phyloP scores from a whole-genome alignment of 2,797 vertebrate genomes.

The Merluccius polli region DNA sequence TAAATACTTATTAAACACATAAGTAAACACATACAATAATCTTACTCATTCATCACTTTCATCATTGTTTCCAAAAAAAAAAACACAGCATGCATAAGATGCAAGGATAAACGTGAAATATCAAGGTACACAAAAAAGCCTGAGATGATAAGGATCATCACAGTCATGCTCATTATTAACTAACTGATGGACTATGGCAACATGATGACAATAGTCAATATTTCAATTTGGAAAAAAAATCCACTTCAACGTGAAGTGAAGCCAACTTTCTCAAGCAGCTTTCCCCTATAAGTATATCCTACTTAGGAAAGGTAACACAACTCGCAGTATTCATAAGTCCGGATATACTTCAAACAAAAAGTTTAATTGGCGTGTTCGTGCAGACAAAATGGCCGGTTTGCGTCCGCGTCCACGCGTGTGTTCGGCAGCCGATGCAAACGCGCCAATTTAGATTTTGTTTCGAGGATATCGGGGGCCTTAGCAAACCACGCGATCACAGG shows the following conservation, averaged over 20 bases:
- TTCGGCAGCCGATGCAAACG: background rate
- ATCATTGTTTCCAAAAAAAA: slow-evolving; percentile 9
- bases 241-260: slow-evolving; percentile 10
- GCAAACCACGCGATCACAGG: no score
- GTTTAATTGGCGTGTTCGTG: background rate
- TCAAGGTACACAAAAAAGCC: background rate
- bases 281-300: slow-evolving; percentile 1
- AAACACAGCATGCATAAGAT: slow-evolving; percentile 5
- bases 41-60: background rate
- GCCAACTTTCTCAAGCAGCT: slow-evolving; percentile 5
- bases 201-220: background rate
- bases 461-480: background rate
- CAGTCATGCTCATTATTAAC: background rate
- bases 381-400: no score
- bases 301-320: slow-evolving; percentile 1
- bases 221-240: slow-evolving; percentile 7
- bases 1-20: background rate
- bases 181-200: background rate
- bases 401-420: background rate
- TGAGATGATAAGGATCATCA: background rate
- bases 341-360: background rate
- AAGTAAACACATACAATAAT: background rate
- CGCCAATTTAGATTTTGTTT: background rate
- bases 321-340: background rate
- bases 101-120: slow-evolving; percentile 1